phyloP scores from a whole-genome alignment of 1,140 invertebrate genomes.

The Brachionus koreanus region DNA sequence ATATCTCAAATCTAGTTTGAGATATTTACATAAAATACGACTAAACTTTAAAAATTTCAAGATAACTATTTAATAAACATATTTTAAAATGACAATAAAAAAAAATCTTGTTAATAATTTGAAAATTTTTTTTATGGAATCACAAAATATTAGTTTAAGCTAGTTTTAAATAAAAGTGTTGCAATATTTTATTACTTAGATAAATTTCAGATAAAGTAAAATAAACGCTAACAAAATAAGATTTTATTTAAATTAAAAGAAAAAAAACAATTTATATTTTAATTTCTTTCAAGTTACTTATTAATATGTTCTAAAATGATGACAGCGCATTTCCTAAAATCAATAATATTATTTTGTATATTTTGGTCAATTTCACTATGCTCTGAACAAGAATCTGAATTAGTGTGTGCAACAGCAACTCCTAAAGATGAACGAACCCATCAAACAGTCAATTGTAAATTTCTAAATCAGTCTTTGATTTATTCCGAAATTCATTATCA shows the following conservation, averaged over 20 bases:
- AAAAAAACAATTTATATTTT: neutral
- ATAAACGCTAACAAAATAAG: neutral
- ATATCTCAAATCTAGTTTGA: neutral
- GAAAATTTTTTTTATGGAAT: neutral
- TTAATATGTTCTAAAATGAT: neutral
- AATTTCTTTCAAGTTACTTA: neutral
- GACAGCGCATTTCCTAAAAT: neutral
- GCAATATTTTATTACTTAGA: neutral
- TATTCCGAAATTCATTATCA: neutral
- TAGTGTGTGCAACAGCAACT: neutral
- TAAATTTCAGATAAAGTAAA: neutral
- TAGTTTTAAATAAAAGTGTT: neutral
- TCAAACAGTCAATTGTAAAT: constrained; percentile 16
- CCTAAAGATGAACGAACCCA: neutral
- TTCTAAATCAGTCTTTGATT: neutral
- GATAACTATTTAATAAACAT: neutral
- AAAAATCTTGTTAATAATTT: neutral
- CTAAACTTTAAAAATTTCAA: neutral
- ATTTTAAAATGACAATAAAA: constrained; percentile 9
- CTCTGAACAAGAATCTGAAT: neutral
- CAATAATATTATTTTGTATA: neutral
- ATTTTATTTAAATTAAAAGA: neutral
- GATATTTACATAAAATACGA: neutral
- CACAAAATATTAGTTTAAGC: neutral
- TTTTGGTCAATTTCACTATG: neutral